Evolutionary conservation across 2,888 invertebrate genomes (phyloP).

Genomic region (Leptopilina drosophilae): DNA sequence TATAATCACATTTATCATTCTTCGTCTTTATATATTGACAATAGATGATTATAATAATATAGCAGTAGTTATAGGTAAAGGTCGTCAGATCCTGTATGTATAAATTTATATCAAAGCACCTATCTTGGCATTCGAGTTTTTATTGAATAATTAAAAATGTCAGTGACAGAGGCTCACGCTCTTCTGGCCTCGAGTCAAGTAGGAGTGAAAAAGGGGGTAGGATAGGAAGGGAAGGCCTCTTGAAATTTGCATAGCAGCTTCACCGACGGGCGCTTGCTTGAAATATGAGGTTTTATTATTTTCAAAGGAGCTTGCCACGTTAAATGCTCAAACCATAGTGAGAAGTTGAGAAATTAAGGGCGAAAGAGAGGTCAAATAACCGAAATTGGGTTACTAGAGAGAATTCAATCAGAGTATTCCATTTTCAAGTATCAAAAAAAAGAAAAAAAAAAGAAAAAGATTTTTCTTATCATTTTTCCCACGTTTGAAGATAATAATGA

Average conservation of each 20-base stretch:
- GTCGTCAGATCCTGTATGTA: constrained; percentile 22
- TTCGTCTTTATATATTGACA: too few species aligned
- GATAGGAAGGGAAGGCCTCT: constrained; percentile 56
- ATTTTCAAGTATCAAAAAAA: background rate
- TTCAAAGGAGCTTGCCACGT: constrained; percentile 64
- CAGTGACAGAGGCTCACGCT: constrained; percentile 65
- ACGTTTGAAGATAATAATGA: too few species aligned
- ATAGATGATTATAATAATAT: too few species aligned
- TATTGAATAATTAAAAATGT: constrained; percentile 72
- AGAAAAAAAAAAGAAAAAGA: background rate
- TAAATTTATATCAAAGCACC: constrained; percentile 47
- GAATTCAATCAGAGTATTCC: background rate
- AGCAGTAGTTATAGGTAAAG: background rate
- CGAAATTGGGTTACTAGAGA: constrained; percentile 15
- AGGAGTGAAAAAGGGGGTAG: constrained; percentile 43
- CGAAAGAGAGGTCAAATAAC: constrained; percentile 19
- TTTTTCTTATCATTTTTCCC: too few species aligned
- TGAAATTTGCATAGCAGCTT: constrained; percentile 71
- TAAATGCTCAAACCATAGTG: constrained; percentile 59
- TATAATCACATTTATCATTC: too few species aligned
- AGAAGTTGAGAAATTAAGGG: constrained; percentile 51
- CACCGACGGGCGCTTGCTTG: constrained; percentile 64
- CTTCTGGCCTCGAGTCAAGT: constrained; percentile 61
- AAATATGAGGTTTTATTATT: constrained; percentile 72
- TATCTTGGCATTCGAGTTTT: constrained; percentile 61